Conservation (phyloP, 2,888 invertebrate species). For the Lomographa bimaculata region DNA sequence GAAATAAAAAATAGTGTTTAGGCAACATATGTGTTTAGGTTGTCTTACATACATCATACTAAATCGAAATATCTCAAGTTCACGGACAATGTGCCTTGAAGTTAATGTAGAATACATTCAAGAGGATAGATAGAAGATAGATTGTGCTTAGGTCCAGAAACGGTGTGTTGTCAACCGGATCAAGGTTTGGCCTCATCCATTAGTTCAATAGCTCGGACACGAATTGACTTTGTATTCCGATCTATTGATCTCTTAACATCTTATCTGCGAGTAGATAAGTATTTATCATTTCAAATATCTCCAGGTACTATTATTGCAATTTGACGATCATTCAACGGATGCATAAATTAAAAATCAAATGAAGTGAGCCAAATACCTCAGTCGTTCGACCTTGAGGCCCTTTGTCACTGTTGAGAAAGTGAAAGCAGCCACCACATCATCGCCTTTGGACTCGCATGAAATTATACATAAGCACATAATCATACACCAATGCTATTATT, state of each 20-base stretch:
- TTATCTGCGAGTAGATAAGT: constrained; percentile 6
- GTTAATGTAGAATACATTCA: constrained; percentile 26
- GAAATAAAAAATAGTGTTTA: too few relatives aligned
- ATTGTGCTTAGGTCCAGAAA: constrained; percentile 50
- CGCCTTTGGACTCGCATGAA: constrained; percentile 51
- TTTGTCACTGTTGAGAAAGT: constrained; percentile 64
- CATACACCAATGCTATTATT: constrained; percentile 40
- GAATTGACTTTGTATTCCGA: constrained; percentile 38
- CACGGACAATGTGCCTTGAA: constrained; percentile 25
- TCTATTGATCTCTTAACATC: constrained; percentile 23
- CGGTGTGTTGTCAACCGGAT: constrained; percentile 61
- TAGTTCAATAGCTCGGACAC: constrained; percentile 56
- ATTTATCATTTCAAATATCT: constrained; percentile 9
- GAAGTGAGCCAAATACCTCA: constrained; percentile 42
- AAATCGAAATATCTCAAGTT: constrained; percentile 3
- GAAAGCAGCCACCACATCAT: constrained; percentile 58
- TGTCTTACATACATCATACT: too few relatives aligned
- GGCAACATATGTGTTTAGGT: too few relatives aligned
- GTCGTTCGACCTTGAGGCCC: constrained; percentile 61
- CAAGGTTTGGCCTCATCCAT: constrained; percentile 70
- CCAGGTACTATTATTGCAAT: constrained; percentile 7
- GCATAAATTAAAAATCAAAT: constrained; percentile 30
- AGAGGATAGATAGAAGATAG: constrained; percentile 38
- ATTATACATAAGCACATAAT: constrained; percentile 36
- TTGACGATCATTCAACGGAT: constrained; percentile 17